Percentiles rank a stretch among this genome's conserved stretches.
These are phyloP conservation scores for Atrina japonica DNA, from an alignment of 2,888 invertebrate species.

Conservation along the genomic window DNA sequence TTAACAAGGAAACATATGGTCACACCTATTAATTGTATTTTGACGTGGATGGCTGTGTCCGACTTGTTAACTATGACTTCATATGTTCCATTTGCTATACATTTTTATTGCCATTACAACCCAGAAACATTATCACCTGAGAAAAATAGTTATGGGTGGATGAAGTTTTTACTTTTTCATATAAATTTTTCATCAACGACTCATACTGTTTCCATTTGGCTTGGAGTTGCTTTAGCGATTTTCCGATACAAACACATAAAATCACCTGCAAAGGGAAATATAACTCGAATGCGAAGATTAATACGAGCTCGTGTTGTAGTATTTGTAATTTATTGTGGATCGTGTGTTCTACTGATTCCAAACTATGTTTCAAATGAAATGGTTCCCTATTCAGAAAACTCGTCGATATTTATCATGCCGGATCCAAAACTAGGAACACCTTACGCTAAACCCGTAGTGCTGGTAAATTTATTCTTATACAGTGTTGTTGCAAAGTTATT, in stretches of 20 bases:
- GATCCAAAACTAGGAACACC: slow-evolving; percentile 56
- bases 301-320: too few relatives aligned
- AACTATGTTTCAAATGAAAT: slow-evolving; percentile 85
- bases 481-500: slow-evolving; percentile 94
- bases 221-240: slow-evolving; percentile 94
- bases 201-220: slow-evolving; percentile 94
- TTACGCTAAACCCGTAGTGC: too few relatives aligned
- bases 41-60: slow-evolving; percentile 93
- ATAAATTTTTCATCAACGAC: too few relatives aligned
- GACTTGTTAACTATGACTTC: slow-evolving; percentile 95
- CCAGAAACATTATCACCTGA: slow-evolving; percentile 81
- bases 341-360: slow-evolving; percentile 89
- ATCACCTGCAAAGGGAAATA: slow-evolving; percentile 88
- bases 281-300: slow-evolving; percentile 66
- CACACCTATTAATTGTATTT: slow-evolving; percentile 95
- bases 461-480: too few relatives aligned
- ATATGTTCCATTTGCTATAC: too few relatives aligned
- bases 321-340: slow-evolving; percentile 91
- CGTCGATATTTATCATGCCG: slow-evolving; percentile 57
- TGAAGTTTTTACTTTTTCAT: slow-evolving; percentile 83
- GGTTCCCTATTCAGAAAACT: slow-evolving; percentile 29
- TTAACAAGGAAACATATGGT: slow-evolving; percentile 91
- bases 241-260: slow-evolving; percentile 89
- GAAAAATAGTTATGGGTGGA: slow-evolving; percentile 78
- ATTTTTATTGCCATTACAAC: slow-evolving; percentile 94